These are phyloP conservation scores for Lasioglossum calceatum DNA, from an alignment of 2,888 invertebrate species.

Conservation along the genomic window DNA sequence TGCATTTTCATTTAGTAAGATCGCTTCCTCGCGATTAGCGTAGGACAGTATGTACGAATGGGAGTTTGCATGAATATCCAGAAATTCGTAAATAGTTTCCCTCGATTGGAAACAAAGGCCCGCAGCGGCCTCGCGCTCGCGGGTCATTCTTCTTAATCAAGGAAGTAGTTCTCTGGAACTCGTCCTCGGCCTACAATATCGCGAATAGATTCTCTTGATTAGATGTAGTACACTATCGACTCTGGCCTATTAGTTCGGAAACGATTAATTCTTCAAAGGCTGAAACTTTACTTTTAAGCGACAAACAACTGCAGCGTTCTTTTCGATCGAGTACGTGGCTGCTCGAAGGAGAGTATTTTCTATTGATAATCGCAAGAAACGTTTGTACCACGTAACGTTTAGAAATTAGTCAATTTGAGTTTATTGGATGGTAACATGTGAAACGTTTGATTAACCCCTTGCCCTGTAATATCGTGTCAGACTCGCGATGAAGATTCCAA, in stretches of 20 bases:
- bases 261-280: not conserved
- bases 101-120: not conserved
- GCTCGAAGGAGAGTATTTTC: not conserved
- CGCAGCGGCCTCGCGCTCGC: too few relatives aligned
- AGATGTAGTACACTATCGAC: not conserved
- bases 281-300: not conserved
- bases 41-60: not conserved
- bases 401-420: not conserved
- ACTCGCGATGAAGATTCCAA: too few relatives aligned
- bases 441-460: not conserved
- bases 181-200: constrained; percentile 1
- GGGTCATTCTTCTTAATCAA: not conserved
- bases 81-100: not conserved
- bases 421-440: constrained; percentile 3
- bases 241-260: constrained; percentile 5
- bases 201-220: not conserved
- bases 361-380: not conserved
- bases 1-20: too few relatives aligned
- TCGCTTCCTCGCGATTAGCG: too few relatives aligned
- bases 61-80: not conserved
- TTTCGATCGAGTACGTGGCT: not conserved
- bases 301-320: not conserved
- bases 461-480: too few relatives aligned
- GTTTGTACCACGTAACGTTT: not conserved
- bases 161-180: not conserved